A percentile compares a stretch with the other conserved stretches of the same genome.
These are phyloP conservation scores for Aphidius colemani DNA, from an alignment of 2,888 invertebrate genomes.

Conservation along the genomic window DNA sequence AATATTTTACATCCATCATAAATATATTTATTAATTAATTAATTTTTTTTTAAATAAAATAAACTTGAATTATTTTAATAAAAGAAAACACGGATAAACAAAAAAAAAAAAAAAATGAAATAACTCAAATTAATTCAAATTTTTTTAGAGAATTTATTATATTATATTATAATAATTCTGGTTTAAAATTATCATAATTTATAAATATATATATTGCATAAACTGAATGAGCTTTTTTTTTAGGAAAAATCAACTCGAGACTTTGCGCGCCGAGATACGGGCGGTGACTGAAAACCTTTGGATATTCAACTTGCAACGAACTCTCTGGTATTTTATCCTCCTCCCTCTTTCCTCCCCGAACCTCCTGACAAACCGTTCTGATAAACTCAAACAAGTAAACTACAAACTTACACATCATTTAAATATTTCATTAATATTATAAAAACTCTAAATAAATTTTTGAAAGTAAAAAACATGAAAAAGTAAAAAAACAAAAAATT, in stretches of 20 bases:
- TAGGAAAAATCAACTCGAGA: constrained; percentile 31
- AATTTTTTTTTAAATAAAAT: too few species aligned
- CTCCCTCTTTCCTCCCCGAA: constrained; percentile 19
- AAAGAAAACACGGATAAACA: too few species aligned
- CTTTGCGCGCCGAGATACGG: constrained; percentile 58
- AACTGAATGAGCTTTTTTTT: not conserved
- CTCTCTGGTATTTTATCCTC: constrained; percentile 30
- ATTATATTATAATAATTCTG: not conserved
- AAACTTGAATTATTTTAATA: too few species aligned
- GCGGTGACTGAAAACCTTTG: constrained; percentile 55
- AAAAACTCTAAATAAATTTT: not conserved
- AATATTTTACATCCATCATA: too few species aligned
- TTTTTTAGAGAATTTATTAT: not conserved
- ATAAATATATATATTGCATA: not conserved
- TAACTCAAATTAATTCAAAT: too few species aligned
- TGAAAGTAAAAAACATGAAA: too few species aligned
- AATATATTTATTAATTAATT: too few species aligned
- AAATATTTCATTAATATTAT: not conserved
- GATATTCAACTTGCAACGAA: constrained; percentile 33
- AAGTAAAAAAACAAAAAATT: too few species aligned
- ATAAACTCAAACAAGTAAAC: constrained; percentile 12
- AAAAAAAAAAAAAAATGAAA: too few species aligned
- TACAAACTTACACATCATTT: not conserved
- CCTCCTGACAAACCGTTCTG: constrained; percentile 14
- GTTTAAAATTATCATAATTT: not conserved